These are phyloP conservation scores for Danio albolineatus DNA, from an alignment of 2,797 vertebrate species.

Conservation along the genomic window DNA sequence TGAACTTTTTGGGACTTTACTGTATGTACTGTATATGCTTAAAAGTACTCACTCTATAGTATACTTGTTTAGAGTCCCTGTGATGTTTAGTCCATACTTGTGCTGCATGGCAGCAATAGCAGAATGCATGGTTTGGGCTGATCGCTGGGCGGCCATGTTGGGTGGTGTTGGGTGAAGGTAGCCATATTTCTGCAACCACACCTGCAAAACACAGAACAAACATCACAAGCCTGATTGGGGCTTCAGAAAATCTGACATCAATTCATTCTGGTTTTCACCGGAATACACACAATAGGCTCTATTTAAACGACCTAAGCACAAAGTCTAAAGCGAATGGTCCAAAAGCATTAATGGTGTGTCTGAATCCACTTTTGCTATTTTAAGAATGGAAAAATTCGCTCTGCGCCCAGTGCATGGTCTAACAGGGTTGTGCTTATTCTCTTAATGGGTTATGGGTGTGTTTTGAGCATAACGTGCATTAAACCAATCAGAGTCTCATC, in stretches of 20 bases:
- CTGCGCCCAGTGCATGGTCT: too few relatives aligned
- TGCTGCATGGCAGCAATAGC: constrained; percentile 98
- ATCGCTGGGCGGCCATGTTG: constrained; percentile 93
- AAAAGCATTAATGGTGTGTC: too few relatives aligned
- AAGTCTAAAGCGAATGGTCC: too few relatives aligned
- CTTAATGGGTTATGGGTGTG: too few relatives aligned
- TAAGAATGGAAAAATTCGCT: too few relatives aligned
- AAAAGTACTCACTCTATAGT: constrained; percentile 90
- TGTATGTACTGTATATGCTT: background rate
- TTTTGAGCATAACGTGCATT: too few relatives aligned
- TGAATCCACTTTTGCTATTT: too few relatives aligned
- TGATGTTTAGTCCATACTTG: constrained; percentile 97
- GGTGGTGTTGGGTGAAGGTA: constrained; percentile 93
- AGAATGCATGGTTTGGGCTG: constrained; percentile 92
- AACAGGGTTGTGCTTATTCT: too few relatives aligned
- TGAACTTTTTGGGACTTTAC: background rate
- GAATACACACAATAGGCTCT: too few relatives aligned
- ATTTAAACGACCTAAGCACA: too few relatives aligned
- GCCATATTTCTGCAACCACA: constrained; percentile 98
- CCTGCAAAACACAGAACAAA: constrained; percentile 73
- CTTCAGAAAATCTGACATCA: background rate
- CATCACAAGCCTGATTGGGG: background rate
- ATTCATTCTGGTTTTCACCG: too few relatives aligned
- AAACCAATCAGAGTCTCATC: too few relatives aligned
- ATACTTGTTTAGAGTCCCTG: constrained; percentile 92